A percentile compares a stretch with the other conserved stretches of the same genome.
Evolutionary conservation across 2,797 vertebrate genomes (phyloP).

Genomic region (Xenopus petersii): DNA sequence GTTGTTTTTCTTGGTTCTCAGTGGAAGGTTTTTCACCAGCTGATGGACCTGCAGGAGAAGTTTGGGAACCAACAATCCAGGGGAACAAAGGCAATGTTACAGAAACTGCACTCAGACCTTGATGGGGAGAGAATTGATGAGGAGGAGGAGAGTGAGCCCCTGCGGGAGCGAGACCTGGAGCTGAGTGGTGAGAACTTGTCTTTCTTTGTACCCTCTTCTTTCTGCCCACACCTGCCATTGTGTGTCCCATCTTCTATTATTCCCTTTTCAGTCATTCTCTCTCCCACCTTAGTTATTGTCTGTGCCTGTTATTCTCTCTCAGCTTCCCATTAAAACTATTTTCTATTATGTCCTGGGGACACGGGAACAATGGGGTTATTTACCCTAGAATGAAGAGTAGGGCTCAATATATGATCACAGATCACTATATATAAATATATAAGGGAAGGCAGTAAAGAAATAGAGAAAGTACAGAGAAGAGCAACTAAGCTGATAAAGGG

Average conservation of each 20-base stretch:
- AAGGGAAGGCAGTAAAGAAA: too few species aligned
- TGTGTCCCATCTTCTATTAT: neutral
- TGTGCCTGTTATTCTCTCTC: too few species aligned
- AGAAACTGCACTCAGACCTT: conserved; percentile 61
- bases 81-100: conserved; percentile 62
- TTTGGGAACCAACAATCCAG: conserved; percentile 53
- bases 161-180: conserved; percentile 74
- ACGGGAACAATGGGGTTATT: too few species aligned
- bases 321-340: too few species aligned
- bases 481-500: too few species aligned
- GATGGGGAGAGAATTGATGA: conserved; percentile 67
- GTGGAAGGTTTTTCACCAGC: conserved; percentile 71
- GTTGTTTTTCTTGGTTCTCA: conserved; percentile 41
- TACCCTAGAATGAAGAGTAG: too few species aligned
- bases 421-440: too few species aligned
- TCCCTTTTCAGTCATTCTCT: neutral
- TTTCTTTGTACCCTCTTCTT: too few species aligned
- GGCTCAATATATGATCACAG: too few species aligned
- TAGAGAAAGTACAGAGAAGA: too few species aligned
- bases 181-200: conserved; percentile 71
- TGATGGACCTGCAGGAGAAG: conserved; percentile 67
- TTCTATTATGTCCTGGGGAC: too few species aligned
- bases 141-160: conserved; percentile 66
- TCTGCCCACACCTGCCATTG: neutral
- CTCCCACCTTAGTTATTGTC: too few species aligned